phyloP scores from a whole-genome alignment of 2,113 vertebrate genomes.

The Podarcis raffonei region DNA sequence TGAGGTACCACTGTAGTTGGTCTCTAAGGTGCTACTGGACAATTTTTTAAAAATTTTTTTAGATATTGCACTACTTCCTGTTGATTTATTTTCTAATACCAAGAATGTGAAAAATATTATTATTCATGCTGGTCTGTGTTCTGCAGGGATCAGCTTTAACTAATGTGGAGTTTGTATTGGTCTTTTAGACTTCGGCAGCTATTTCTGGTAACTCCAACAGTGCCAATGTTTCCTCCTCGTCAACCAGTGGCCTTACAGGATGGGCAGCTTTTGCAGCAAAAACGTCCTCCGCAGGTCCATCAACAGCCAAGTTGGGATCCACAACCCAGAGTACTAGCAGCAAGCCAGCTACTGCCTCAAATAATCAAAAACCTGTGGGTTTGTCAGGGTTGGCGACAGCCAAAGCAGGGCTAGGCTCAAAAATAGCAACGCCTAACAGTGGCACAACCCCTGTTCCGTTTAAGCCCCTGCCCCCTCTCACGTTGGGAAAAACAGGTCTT shows the following conservation, averaged over 20 bases:
- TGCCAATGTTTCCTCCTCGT: conserved; percentile 81
- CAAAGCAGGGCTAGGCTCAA: conserved; percentile 84
- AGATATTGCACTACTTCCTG: not conserved
- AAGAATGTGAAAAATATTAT: conserved; percentile 1
- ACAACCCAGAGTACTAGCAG: conserved; percentile 76
- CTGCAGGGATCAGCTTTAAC: conserved; percentile 10
- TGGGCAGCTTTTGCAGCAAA: conserved; percentile 98
- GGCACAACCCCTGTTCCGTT: conserved; percentile 74
- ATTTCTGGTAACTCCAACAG: conserved; percentile 84
- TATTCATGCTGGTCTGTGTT: not conserved
- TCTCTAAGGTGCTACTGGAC: too few relatives aligned
- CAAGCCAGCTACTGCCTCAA: conserved; percentile 81
- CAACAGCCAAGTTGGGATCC: conserved; percentile 85
- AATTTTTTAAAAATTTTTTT: not conserved
- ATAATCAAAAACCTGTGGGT: conserved; percentile 87
- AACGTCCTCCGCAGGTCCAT: conserved; percentile 83
- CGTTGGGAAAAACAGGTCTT: conserved; percentile 90
- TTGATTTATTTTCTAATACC: not conserved
- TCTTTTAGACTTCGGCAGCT: conserved; percentile 81
- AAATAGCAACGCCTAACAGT: conserved; percentile 76
- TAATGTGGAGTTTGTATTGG: conserved; percentile 50
- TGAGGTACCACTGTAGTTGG: too few relatives aligned
- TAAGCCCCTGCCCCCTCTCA: conserved; percentile 90
- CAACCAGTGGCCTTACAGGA: conserved; percentile 89
- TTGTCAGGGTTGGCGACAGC: conserved; percentile 85